These are phyloP conservation scores for Calliopsis andreniformis DNA, from an alignment of 1,140 invertebrate species.

Conservation along the genomic window DNA sequence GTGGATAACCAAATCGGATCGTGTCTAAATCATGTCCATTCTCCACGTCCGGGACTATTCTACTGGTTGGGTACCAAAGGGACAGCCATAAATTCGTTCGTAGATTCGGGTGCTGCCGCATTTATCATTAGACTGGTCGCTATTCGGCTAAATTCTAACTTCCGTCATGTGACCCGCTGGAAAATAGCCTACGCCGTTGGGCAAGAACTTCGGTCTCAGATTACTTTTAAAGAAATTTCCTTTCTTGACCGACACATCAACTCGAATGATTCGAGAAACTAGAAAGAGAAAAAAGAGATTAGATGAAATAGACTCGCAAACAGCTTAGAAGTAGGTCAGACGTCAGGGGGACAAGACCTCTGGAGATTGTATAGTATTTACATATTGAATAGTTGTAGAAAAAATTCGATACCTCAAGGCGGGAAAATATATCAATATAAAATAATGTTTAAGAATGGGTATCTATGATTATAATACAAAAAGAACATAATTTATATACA, in stretches of 20 bases:
- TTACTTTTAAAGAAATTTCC: neutral
- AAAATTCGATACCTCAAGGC: too few relatives aligned
- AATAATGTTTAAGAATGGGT: too few relatives aligned
- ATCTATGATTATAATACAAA: too few relatives aligned
- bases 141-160: slow-evolving; percentile 17
- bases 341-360: too few relatives aligned
- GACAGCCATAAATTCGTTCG: slow-evolving; percentile 13
- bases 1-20: neutral
- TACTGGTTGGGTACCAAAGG: neutral
- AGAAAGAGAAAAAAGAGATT: too few relatives aligned
- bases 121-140: slow-evolving; percentile 9
- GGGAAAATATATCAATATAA: too few relatives aligned
- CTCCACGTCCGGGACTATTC: neutral
- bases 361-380: too few relatives aligned
- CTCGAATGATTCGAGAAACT: neutral
- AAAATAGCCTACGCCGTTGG: neutral
- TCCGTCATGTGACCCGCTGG: neutral
- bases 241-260: neutral
- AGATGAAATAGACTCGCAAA: too few relatives aligned
- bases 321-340: too few relatives aligned
- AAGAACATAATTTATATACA: too few relatives aligned
- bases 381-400: too few relatives aligned
- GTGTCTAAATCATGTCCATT: slow-evolving; percentile 13
- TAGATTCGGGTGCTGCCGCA: neutral
- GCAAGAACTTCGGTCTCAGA: neutral